phyloP scores from a whole-genome alignment of 2,113 vertebrate species.

The Oxyura jamaicensis region DNA sequence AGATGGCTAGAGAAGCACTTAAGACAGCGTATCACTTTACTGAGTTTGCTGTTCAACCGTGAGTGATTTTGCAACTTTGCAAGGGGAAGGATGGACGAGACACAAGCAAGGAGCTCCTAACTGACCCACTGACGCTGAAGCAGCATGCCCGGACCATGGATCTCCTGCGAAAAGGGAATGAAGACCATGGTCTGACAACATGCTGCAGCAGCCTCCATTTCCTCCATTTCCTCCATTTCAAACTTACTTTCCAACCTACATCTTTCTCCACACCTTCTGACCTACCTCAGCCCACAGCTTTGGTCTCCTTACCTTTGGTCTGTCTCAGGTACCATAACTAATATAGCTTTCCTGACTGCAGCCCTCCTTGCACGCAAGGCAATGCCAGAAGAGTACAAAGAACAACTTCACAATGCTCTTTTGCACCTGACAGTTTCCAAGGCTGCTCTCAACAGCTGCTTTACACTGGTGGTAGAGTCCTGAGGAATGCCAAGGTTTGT shows the following conservation, averaged over 20 bases:
- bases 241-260: neutral
- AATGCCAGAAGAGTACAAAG: neutral
- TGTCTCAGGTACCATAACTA: rapidly evolving
- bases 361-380: neutral
- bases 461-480: rapidly evolving
- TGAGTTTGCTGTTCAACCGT: neutral
- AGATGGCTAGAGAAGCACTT: neutral
- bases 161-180: neutral
- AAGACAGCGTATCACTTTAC: neutral
- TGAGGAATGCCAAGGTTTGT: neutral
- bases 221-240: neutral
- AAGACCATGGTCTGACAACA: rapidly evolving
- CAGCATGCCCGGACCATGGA: neutral
- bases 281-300: neutral
- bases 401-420: neutral
- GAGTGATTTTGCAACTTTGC: neutral
- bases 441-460: neutral
- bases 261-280: neutral
- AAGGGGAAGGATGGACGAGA: neutral
- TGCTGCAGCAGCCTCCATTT: neutral
- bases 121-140: neutral
- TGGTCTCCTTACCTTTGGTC: neutral
- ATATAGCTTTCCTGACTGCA: neutral
- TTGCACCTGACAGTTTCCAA: neutral
- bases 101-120: neutral